Evolutionary conservation across 2,888 invertebrate genomes (phyloP).

Genomic region (Gastrophysa polygoni): DNA sequence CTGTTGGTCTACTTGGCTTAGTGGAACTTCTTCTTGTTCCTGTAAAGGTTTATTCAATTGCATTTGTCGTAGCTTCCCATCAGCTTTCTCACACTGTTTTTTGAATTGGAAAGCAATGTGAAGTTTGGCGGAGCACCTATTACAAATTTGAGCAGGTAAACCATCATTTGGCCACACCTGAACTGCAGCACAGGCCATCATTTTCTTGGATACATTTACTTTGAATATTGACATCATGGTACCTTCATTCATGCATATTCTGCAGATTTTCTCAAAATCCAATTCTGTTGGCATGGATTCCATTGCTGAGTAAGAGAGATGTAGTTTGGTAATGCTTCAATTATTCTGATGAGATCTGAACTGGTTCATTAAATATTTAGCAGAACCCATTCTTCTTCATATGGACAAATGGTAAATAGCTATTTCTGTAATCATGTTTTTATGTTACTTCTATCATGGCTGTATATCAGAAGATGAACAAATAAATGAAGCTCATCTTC

Average conservation of each 20-base stretch:
- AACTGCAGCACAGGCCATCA: slow-evolving; percentile 59
- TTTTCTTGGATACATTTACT: slow-evolving; percentile 58
- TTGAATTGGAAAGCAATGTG: slow-evolving; percentile 60
- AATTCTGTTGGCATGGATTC: not conserved
- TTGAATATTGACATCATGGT: slow-evolving; percentile 59
- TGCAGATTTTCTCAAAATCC: slow-evolving; percentile 56
- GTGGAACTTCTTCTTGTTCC: not conserved
- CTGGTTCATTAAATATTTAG: too few species aligned
- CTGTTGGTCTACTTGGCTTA: slow-evolving; percentile 21
- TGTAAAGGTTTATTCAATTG: slow-evolving; percentile 32
- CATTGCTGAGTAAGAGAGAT: not conserved
- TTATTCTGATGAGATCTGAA: too few species aligned
- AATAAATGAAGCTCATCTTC: too few species aligned
- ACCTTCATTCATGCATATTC: slow-evolving; percentile 57
- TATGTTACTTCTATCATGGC: too few species aligned
- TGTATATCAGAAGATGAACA: too few species aligned
- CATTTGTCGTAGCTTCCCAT: slow-evolving; percentile 56
- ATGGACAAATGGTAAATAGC: too few species aligned
- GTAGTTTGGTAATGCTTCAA: too few species aligned
- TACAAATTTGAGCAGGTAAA: slow-evolving; percentile 58
- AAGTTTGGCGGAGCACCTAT: slow-evolving; percentile 58
- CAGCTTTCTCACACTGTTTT: slow-evolving; percentile 59
- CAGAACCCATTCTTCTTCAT: too few species aligned
- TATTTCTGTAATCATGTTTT: too few species aligned
- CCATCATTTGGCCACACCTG: slow-evolving; percentile 61